Evolutionary conservation across 2,888 invertebrate genomes (phyloP), one percentile per base, ranked within the genome.

Genomic region (Agrenia bidenticulata): DNA sequence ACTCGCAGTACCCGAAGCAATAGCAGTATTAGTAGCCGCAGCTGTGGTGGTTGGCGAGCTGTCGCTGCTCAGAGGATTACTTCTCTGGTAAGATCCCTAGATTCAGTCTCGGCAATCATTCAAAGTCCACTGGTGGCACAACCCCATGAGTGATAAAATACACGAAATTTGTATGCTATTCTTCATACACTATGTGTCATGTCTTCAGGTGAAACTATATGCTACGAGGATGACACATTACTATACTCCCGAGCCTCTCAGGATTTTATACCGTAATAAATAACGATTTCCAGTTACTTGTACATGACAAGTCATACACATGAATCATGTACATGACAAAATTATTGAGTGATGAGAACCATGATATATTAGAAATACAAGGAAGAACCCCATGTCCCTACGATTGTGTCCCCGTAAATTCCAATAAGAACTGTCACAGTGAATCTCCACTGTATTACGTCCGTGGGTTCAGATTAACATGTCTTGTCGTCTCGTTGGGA

Each of bases 81-180:
- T 5, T 70, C 70, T 13, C 62, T 76, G 51, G 70, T 72, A 23
- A 63, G 72, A 41, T 69, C 70, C 9, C 57, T 76, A 24, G 74
- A 76, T 60, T 65, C 76, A 7, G 73, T 72, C 2, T 72, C 73
- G 11, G 71, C 74, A 9, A 64, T 72, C 32, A 67, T 76, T 32
- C 76, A 76, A 67, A 74, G 74, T 60, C 74, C 76, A 24, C 66
- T 76, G 50, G 64, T 76, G 53, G 72, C 74, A 54, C 71, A 69
- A 66, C 58, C 66, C 61, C 70, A 53, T 64, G 70, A 70, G 64
- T 67, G 67, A 69, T 66, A 70, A 54, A 58, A 19, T 49, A 58
- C 26, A 45, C 49, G 58, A 45, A 23, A 24, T 17, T 45, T 58
- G 24, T 39, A 26, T 58, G 45, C 24, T 24, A 45, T 45, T 49